Conservation (phyloP, 1,140 invertebrate species). For the Aphelinus atriplicis region DNA sequence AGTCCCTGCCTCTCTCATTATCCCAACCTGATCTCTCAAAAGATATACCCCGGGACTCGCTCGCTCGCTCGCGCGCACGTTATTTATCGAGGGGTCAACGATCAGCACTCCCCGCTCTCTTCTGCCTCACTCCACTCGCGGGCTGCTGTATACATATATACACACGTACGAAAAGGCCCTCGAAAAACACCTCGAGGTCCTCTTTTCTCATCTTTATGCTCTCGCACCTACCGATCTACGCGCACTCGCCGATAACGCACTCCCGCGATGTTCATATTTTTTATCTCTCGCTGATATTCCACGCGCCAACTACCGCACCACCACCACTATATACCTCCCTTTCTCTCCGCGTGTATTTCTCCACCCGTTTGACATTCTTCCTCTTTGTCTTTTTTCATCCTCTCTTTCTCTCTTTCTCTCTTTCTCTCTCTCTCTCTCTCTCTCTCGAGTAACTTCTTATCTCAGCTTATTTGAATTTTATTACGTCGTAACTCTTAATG, state of each 20-base stretch:
- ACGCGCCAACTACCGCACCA: constrained; percentile 14
- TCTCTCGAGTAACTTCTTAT: constrained; percentile 32
- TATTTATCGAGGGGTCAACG: constrained; percentile 63
- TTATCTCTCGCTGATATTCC: constrained; percentile 22
- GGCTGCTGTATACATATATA: too few species aligned
- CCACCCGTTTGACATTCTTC: too few species aligned
- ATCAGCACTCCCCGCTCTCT: constrained; percentile 55
- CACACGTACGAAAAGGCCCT: constrained; percentile 29
- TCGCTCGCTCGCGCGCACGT: constrained; percentile 58
- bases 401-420: constrained; percentile 8
- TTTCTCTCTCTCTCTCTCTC: neutral
- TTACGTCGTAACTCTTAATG: constrained; percentile 38
- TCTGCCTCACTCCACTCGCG: too few species aligned
- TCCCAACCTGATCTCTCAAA: constrained; percentile 63
- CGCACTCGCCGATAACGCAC: constrained; percentile 10
- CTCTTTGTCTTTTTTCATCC: neutral
- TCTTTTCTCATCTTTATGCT: neutral
- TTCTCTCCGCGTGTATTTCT: too few species aligned
- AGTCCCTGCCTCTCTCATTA: constrained; percentile 62
- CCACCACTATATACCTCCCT: too few species aligned
- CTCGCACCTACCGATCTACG: constrained; percentile 24
- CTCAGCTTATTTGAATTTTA: constrained; percentile 39
- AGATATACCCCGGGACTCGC: constrained; percentile 52
- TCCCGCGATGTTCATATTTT: constrained; percentile 2
- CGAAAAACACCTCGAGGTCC: constrained; percentile 46